Evolutionary conservation across 2,797 vertebrate genomes (phyloP).

Genomic region (Helarctos malayanus): DNA sequence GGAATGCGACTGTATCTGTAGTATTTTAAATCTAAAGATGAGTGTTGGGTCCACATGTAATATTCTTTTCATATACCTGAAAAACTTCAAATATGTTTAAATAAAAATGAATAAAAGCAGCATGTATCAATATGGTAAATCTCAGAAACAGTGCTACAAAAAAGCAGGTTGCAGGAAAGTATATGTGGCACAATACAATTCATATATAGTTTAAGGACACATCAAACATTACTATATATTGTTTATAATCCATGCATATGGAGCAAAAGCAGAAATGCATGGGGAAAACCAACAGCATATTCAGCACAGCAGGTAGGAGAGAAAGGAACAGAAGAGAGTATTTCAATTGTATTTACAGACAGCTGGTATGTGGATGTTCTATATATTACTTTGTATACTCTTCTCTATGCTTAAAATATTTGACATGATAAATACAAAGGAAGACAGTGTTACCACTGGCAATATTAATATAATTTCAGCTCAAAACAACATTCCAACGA

Average conservation of each 20-base stretch:
- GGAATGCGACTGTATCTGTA: neutral
- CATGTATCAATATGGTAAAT: neutral
- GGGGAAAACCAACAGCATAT: neutral
- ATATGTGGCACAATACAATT: neutral
- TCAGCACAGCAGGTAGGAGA: neutral
- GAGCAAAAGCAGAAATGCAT: neutral
- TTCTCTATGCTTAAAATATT: neutral
- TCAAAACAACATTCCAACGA: neutral
- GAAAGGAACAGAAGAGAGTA: neutral
- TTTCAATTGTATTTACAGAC: neutral
- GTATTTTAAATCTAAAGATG: neutral
- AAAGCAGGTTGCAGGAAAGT: neutral
- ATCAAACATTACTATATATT: neutral
- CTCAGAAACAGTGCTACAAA: neutral
- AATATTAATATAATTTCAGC: neutral
- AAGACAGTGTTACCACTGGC: neutral
- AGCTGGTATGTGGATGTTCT: neutral
- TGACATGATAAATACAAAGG: neutral
- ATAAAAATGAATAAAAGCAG: slow-evolving; percentile 25
- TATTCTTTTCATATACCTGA: neutral
- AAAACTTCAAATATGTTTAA: neutral
- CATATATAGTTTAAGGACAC: neutral
- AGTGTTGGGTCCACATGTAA: neutral
- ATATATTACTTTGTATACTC: no score
- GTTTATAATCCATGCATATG: neutral